A percentile compares a stretch with the other conserved stretches of the same genome.
Conservation (phyloP, 1,140 invertebrate species). For the Metaphire vulgaris region DNA sequence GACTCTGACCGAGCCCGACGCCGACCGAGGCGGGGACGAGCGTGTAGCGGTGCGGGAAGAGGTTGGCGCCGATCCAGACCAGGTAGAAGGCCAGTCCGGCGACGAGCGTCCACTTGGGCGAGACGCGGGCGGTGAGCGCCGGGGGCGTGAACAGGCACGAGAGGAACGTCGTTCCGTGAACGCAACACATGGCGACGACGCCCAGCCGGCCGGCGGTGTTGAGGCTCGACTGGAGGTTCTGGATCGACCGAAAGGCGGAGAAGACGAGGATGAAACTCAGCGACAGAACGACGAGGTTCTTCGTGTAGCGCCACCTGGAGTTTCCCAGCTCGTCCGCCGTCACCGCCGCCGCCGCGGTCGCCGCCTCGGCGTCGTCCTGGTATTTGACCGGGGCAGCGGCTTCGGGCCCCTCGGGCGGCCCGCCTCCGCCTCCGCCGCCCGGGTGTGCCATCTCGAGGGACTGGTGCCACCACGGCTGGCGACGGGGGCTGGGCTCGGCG, state of each 20-base stretch:
- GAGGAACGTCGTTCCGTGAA: slow-evolving; percentile 46
- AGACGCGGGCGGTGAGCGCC: slow-evolving; percentile 42
- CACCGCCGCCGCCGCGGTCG: background rate
- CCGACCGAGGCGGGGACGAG: slow-evolving; percentile 45
- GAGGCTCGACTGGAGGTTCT: slow-evolving; percentile 48
- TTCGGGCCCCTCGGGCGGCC: too few species aligned
- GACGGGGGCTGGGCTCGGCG: background rate
- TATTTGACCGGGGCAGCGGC: slow-evolving; percentile 28
- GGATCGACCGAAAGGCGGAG: slow-evolving; percentile 48
- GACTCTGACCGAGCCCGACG: slow-evolving; percentile 47
- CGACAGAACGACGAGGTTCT: slow-evolving; percentile 47
- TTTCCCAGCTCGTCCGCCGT: background rate
- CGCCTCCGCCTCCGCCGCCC: too few species aligned
- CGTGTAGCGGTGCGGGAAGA: slow-evolving; percentile 47
- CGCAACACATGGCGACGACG: slow-evolving; percentile 43
- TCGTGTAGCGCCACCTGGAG: slow-evolving; percentile 31
- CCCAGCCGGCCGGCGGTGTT: slow-evolving; percentile 42
- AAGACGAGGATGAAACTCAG: slow-evolving; percentile 48
- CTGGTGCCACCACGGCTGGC: background rate
- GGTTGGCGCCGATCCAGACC: slow-evolving; percentile 48
- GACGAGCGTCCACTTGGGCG: slow-evolving; percentile 47
- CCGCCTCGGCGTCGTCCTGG: background rate
- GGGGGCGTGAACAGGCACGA: slow-evolving; percentile 45
- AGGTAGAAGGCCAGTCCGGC: slow-evolving; percentile 45
- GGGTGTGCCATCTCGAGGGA: background rate